Evolutionary conservation across 2,888 invertebrate genomes (phyloP).

Genomic region (Orchesella flavescens): DNA sequence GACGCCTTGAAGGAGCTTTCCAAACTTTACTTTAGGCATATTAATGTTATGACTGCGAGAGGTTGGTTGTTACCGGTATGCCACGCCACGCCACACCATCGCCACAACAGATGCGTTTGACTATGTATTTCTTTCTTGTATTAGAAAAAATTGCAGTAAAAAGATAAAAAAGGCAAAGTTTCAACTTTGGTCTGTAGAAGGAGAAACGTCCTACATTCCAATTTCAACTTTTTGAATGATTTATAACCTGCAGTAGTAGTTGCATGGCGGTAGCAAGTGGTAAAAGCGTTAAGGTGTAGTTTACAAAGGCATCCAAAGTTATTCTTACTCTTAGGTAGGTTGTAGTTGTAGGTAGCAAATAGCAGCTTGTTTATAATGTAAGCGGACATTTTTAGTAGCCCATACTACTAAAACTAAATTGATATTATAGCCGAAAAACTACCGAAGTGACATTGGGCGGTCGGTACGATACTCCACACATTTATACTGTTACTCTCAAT

Average conservation of each 20-base stretch:
- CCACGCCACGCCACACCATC: too few relatives aligned
- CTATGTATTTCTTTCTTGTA: neutral
- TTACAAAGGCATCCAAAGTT: too few relatives aligned
- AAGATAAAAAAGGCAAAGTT: slow-evolving; percentile 24
- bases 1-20: neutral
- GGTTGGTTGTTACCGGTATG: neutral
- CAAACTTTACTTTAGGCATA: too few relatives aligned
- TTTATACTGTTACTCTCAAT: too few relatives aligned
- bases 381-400: too few relatives aligned
- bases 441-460: neutral
- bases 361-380: too few relatives aligned
- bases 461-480: too few relatives aligned
- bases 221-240: slow-evolving; percentile 34
- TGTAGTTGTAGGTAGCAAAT: too few relatives aligned
- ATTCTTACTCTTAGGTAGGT: too few relatives aligned
- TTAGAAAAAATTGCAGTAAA: slow-evolving; percentile 24
- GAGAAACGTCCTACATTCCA: slow-evolving; percentile 50
- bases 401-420: neutral
- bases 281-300: too few relatives aligned
- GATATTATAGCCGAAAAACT: neutral
- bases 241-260: slow-evolving; percentile 30
- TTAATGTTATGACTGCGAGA: neutral
- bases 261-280: too few relatives aligned
- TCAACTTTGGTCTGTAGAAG: slow-evolving; percentile 9
- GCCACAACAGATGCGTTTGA: neutral